These are phyloP conservation scores for Apoderus coryli DNA, from an alignment of 2,888 invertebrate species.

Conservation along the genomic window DNA sequence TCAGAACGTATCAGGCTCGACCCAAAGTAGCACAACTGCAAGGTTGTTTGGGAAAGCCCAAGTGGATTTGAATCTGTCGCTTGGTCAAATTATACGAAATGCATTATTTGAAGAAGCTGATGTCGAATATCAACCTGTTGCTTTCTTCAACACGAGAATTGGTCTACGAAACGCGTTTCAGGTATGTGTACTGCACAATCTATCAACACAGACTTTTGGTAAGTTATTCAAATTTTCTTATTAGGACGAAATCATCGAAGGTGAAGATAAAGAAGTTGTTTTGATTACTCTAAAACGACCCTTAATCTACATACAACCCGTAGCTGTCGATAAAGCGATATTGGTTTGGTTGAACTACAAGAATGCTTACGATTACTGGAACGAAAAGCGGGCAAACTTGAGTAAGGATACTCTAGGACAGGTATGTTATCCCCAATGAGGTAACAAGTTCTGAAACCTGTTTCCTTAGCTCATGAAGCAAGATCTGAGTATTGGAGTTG, in stretches of 20 bases:
- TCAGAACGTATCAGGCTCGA: constrained; percentile 57
- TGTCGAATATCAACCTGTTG: constrained; percentile 94
- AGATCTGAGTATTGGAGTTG: too few species aligned
- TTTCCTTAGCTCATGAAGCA: too few species aligned
- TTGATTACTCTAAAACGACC: constrained; percentile 86
- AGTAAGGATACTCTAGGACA: constrained; percentile 69
- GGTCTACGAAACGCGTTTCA: constrained; percentile 37
- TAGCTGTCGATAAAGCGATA: constrained; percentile 96
- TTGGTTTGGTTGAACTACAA: constrained; percentile 98
- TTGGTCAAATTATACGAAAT: constrained; percentile 89
- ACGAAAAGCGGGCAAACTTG: constrained; percentile 81
- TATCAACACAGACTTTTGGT: too few species aligned
- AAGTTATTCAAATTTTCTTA: constrained; percentile 9
- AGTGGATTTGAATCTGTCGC: constrained; percentile 83
- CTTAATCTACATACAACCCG: constrained; percentile 89
- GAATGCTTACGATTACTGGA: constrained; percentile 99
- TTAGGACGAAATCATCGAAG: constrained; percentile 79
- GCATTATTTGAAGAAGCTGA: constrained; percentile 95
- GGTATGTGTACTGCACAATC: constrained; percentile 20
- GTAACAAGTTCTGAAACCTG: too few species aligned
- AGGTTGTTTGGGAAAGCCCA: constrained; percentile 70
- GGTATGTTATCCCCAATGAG: too few species aligned
- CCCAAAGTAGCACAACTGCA: constrained; percentile 44
- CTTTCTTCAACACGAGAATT: constrained; percentile 93
- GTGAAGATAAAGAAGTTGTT: constrained; percentile 71